Conservation (phyloP, 2,113 vertebrate genomes). For the Cyphotilapia sp. region DNA sequence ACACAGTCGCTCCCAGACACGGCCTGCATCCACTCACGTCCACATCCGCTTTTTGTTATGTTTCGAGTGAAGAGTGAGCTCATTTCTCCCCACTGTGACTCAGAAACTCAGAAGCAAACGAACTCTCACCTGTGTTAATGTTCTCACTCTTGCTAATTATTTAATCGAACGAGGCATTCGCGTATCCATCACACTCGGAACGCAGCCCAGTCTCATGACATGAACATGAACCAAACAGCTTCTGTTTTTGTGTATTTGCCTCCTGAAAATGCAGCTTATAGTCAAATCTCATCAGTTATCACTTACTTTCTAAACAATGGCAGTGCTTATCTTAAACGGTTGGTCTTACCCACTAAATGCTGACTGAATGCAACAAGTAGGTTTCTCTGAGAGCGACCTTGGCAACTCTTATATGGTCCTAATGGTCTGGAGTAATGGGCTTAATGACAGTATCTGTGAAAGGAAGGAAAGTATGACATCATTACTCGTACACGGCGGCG, state of each 20-base stretch:
- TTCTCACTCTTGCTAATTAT: not conserved
- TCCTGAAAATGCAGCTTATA: not conserved
- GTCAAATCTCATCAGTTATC: not conserved
- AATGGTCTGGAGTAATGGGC: not conserved
- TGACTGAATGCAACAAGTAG: not conserved
- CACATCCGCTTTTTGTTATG: not conserved
- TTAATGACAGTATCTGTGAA: not conserved
- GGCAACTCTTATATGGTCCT: not conserved
- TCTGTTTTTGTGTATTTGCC: not conserved
- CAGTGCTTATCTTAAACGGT: not conserved
- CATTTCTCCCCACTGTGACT: not conserved
- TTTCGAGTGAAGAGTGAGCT: not conserved
- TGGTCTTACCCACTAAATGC: not conserved
- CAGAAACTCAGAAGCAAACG: not conserved
- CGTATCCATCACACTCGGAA: rapidly evolving
- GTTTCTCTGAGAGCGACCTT: not conserved
- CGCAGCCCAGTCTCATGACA: not conserved
- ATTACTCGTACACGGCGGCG: not conserved
- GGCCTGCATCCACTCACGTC: not conserved
- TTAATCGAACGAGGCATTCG: not conserved
- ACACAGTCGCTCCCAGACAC: not conserved
- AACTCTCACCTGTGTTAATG: not conserved
- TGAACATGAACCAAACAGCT: not conserved
- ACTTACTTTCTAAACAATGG: not conserved
- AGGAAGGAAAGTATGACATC: not conserved